Conservation (phyloP, 2,888 invertebrate genomes). For the Dichetophora obliterata region DNA sequence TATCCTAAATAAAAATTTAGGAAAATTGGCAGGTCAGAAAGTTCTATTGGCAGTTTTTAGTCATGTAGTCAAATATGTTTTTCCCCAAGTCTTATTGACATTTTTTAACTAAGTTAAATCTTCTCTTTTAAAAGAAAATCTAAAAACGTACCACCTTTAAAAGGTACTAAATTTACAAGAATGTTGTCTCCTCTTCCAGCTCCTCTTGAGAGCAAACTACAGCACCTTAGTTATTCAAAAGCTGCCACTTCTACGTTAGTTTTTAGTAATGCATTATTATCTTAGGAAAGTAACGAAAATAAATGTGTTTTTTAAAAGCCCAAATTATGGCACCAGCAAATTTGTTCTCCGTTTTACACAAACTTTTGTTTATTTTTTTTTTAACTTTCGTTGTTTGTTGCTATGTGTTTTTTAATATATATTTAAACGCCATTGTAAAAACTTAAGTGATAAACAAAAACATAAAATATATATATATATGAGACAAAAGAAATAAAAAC, state of each 20-base stretch:
- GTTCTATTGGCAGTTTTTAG: too few species aligned
- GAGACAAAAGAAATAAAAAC: slow-evolving; percentile 19
- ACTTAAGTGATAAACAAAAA: slow-evolving; percentile 65
- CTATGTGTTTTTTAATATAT: slow-evolving; percentile 52
- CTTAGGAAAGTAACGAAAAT: background rate
- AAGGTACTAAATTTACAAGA: too few species aligned
- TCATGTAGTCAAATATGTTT: too few species aligned
- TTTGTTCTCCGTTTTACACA: slow-evolving; percentile 21
- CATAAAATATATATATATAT: slow-evolving; percentile 10
- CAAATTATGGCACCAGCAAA: background rate
- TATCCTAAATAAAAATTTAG: too few species aligned
- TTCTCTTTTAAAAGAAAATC: too few species aligned
- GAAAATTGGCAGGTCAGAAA: too few species aligned
- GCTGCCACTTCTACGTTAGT: background rate
- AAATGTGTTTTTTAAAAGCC: background rate
- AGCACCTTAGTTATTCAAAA: background rate
- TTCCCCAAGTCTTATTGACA: too few species aligned
- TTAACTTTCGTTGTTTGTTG: background rate
- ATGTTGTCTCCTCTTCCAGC: background rate
- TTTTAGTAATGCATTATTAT: background rate
- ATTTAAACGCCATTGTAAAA: slow-evolving; percentile 68
- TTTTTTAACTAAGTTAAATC: too few species aligned
- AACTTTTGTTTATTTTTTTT: slow-evolving; percentile 20
- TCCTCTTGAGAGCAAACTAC: too few species aligned
- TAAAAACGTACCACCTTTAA: too few species aligned